These are phyloP conservation scores for Accipiter fasciatus DNA, from an alignment of 2,797 vertebrate genomes.

Conservation along the genomic window DNA sequence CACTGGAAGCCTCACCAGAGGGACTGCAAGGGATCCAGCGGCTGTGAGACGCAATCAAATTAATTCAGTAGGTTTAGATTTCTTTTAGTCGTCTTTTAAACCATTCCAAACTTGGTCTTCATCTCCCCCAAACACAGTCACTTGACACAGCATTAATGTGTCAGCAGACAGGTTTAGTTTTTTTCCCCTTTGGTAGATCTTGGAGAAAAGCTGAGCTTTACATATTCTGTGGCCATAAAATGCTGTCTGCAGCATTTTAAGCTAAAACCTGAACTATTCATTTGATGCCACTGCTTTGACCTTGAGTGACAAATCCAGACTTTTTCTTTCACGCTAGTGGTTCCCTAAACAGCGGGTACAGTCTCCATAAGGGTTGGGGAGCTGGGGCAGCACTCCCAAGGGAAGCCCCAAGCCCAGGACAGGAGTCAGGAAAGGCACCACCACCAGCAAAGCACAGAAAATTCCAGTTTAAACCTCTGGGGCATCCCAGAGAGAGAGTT, in stretches of 20 bases:
- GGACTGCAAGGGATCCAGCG: slow-evolving; percentile 40
- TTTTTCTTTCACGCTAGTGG: neutral
- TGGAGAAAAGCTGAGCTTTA: neutral
- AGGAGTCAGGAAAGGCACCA: neutral
- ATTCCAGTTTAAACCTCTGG: neutral
- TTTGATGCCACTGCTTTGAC: neutral
- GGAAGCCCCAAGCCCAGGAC: neutral
- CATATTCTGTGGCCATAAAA: neutral
- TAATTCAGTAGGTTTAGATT: slow-evolving; percentile 48
- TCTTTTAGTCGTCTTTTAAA: slow-evolving; percentile 18
- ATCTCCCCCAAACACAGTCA: neutral
- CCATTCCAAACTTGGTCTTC: neutral
- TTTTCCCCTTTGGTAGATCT: neutral
- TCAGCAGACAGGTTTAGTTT: neutral
- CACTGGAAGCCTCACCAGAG: slow-evolving; percentile 56
- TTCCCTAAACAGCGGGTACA: neutral
- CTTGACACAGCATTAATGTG: neutral
- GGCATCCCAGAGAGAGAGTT: neutral
- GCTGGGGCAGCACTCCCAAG: neutral
- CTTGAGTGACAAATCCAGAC: neutral
- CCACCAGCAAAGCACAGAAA: neutral
- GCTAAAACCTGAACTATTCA: neutral
- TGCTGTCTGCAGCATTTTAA: neutral
- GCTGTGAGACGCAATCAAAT: slow-evolving; percentile 44
- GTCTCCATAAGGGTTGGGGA: neutral